Evolutionary conservation across 2,888 invertebrate genomes (phyloP).

Genomic region (Leptopilina drosophilae): DNA sequence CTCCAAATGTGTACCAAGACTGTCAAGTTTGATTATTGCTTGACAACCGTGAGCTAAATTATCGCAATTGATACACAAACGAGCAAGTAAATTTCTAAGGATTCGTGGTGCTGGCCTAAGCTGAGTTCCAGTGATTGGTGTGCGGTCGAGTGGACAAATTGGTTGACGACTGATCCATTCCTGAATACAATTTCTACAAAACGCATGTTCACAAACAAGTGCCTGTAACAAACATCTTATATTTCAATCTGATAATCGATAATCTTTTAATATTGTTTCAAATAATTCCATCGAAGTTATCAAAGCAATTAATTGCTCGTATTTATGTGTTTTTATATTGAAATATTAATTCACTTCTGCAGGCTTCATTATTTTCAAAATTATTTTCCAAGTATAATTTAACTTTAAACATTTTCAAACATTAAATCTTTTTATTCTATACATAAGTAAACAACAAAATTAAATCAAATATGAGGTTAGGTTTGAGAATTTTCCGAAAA

Average conservation of each 20-base stretch:
- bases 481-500: too few species aligned
- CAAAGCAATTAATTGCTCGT: too few species aligned
- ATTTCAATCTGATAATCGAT: background rate
- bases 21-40: conserved; percentile 90
- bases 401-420: too few species aligned
- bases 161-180: conserved; percentile 97
- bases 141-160: conserved; percentile 96
- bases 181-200: conserved; percentile 94
- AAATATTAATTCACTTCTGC: too few species aligned
- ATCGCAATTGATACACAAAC: conserved; percentile 94
- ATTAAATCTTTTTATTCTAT: too few species aligned
- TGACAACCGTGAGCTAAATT: conserved; percentile 93
- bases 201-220: conserved; percentile 96
- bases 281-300: too few species aligned
- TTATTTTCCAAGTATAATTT: too few species aligned
- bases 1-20: conserved; percentile 88
- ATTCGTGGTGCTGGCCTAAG: conserved; percentile 95
- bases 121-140: conserved; percentile 92
- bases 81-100: conserved; percentile 92
- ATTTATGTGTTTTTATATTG: too few species aligned
- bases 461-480: too few species aligned
- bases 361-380: too few species aligned
- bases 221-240: conserved; percentile 81
- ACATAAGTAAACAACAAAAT: too few species aligned
- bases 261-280: too few species aligned